Evolutionary conservation across 2,888 invertebrate species (phyloP).

Genomic region (Nomada fucata): DNA sequence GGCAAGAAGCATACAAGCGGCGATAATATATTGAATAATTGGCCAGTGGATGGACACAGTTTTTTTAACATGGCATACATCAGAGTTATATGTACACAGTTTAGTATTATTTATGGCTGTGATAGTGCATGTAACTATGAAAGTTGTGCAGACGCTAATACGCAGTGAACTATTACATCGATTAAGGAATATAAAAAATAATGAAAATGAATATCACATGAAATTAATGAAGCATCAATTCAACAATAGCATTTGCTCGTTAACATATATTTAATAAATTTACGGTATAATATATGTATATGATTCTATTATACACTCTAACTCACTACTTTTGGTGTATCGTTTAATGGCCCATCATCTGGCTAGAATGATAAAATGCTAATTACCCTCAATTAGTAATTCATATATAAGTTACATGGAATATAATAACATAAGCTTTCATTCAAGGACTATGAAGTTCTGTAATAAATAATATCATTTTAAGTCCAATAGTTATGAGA

Average conservation of each 20-base stretch:
- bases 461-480: neutral
- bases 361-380: constrained; percentile 43
- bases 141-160: no score
- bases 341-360: constrained; percentile 5
- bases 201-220: neutral
- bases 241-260: neutral
- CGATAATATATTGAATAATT: neutral
- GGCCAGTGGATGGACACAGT: neutral
- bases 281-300: neutral
- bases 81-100: neutral
- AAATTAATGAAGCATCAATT: neutral
- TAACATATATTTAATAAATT: neutral
- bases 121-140: neutral
- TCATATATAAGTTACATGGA: neutral
- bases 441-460: neutral
- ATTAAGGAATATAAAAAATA: neutral
- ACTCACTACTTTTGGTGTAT: constrained; percentile 48
- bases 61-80: no score
- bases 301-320: neutral
- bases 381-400: constrained; percentile 16
- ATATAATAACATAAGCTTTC: neutral
- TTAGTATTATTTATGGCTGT: neutral
- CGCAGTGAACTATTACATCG: no score
- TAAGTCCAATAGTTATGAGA: neutral
- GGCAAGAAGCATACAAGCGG: neutral